Base-by-base conservation (phyloP, 2,113 vertebrate species). In the Onychostruthus taczanowskii region DNA sequence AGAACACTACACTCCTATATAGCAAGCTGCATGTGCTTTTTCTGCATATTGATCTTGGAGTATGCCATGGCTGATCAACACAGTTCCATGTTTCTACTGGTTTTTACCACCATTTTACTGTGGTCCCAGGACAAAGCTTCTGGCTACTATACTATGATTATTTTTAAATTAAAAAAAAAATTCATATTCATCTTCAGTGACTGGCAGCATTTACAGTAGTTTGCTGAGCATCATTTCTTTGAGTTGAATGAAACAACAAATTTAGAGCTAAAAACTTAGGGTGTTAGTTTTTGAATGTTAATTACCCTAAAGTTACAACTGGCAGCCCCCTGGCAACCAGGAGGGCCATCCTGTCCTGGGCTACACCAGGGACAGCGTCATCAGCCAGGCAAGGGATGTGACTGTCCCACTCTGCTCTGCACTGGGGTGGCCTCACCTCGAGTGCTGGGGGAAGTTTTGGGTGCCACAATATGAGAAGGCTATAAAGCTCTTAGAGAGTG, bases 381-480 rank as follows among this genome's bases (percentile, higher is more conserved):
- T 21, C 79, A 63, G 72, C 47, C 3, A 0, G 41, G 18, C 2
- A 11, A 49, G 63, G 41, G 31, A 43, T 4, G 47, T 3, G 35
- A 63, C 1, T 63, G 56, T 23, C 31, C 49, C 0, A 0, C 33
- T 67, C 52, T 75, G 77, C 41, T 28, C 63, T 69, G 77, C 41
- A 23, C 63, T 69, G 35, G n/a, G 3, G 41, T 2, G 1, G 47
- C 47, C 31, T 63, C n/a, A 47, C 12, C 55, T 76, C 2, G 1
- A 31, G 49, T 13, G 5, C 5, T 35, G 21, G 6, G 41, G 5
- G 21, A 18, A 35, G 15, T 23, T 69, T 14, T 19, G 47, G 26
- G 41, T 1, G 4, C 10, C 15, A 37, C 26, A 69, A 1, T 23
- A 0, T 23, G 2, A 28, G 43, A 37, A 61, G 6, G 70, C 2